Evolutionary conservation across 2,113 vertebrate genomes (phyloP).

Genomic region (Hyperopisus bebe): DNA sequence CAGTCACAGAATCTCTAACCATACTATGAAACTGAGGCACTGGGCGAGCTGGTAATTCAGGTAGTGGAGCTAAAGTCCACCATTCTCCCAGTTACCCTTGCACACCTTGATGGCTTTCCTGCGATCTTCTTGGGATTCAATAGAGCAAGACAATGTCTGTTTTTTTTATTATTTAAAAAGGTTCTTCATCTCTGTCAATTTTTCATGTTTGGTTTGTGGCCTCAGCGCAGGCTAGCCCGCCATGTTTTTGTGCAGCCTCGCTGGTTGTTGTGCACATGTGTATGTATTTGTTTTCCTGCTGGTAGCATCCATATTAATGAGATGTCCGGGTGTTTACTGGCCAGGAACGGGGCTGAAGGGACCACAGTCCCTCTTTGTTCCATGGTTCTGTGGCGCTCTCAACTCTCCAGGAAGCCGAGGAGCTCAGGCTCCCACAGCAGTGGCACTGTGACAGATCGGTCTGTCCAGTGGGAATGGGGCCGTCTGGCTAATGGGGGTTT

Average conservation of each 20-base stretch:
- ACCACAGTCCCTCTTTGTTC: constrained; percentile 19
- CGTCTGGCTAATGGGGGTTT: constrained; percentile 12
- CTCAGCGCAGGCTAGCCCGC: neutral
- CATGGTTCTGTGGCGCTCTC: neutral
- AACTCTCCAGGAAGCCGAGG: neutral
- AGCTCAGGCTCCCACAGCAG: neutral
- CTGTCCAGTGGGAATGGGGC: neutral
- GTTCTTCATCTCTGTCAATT: neutral
- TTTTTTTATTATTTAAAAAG: neutral
- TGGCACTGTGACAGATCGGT: neutral
- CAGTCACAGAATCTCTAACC: neutral
- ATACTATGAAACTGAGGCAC: neutral
- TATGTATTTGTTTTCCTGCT: constrained; percentile 13
- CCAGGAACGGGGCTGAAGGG: neutral
- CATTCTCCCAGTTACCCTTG: neutral
- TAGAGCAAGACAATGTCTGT: neutral
- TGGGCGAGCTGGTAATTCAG: neutral
- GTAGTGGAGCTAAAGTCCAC: neutral
- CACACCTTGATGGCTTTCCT: neutral
- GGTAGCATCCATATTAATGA: constrained; percentile 23
- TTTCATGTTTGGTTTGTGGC: neutral
- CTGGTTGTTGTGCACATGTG: constrained; percentile 9
- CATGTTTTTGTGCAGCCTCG: neutral
- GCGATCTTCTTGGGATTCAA: neutral
- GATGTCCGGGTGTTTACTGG: constrained; percentile 3